Evolutionary conservation across 1,140 invertebrate genomes (phyloP).

Genomic region (Drosophila varians): DNA sequence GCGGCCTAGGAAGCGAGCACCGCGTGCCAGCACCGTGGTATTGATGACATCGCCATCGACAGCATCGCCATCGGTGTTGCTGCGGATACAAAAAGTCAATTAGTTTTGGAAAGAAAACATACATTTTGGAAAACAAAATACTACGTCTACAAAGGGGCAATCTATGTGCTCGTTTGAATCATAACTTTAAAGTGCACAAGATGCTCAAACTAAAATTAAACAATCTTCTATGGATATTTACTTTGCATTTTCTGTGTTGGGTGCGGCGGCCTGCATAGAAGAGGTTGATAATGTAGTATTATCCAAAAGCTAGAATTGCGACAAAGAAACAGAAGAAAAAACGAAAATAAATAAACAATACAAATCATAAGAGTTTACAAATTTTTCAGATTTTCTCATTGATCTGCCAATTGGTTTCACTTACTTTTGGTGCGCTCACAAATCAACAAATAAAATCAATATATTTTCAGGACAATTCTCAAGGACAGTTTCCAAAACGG

Average conservation of each 20-base stretch:
- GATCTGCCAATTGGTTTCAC: conserved; percentile 67
- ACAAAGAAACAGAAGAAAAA: conserved; percentile 71
- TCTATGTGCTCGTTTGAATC: conserved; percentile 6
- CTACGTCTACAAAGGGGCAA: conserved; percentile 29
- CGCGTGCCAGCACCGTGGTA: conserved; percentile 88
- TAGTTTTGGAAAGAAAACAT: background rate
- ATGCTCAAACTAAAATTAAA: conserved; percentile 46
- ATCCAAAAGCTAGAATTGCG: conserved; percentile 86
- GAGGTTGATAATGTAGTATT: conserved; percentile 84
- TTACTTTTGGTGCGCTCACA: conserved; percentile 68
- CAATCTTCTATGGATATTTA: conserved; percentile 85
- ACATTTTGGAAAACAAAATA: background rate
- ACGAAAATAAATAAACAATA: conserved; percentile 42
- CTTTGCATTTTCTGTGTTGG: conserved; percentile 84
- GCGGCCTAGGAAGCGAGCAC: conserved; percentile 92
- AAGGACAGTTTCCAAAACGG: conserved; percentile 9
- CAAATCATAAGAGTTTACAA: conserved; percentile 23
- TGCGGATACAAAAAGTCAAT: conserved; percentile 3
- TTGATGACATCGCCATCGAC: conserved; percentile 85
- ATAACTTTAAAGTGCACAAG: conserved; percentile 27
- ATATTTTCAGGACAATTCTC: conserved; percentile 46
- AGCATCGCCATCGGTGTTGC: conserved; percentile 84
- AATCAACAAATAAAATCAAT: conserved; percentile 57
- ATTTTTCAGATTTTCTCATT: conserved; percentile 27
- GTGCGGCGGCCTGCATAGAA: conserved; percentile 84